Conservation (phyloP, 2,888 invertebrate species). For the Melanostoma scalare region DNA sequence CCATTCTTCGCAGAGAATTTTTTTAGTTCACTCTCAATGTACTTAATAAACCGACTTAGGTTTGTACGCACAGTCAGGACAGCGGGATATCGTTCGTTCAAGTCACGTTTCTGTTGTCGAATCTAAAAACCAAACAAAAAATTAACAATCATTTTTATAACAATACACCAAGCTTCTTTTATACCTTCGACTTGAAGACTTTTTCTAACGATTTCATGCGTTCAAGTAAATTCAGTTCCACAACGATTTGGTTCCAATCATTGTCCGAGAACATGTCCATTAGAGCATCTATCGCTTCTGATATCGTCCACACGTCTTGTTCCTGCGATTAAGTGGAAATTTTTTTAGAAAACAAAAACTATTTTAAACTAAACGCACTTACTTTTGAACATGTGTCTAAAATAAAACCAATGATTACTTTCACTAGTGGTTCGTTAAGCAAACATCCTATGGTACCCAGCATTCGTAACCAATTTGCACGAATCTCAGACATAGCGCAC, state of each 20-base stretch:
- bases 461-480: constrained; percentile 85
- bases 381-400: constrained; percentile 83
- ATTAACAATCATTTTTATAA: not conserved
- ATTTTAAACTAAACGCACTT: not conserved
- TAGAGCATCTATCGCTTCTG: constrained; percentile 89
- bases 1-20: constrained; percentile 59
- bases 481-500: constrained; percentile 84
- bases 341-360: not conserved
- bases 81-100: constrained; percentile 87
- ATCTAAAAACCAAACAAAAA: constrained; percentile 83
- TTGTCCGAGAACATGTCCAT: constrained; percentile 91
- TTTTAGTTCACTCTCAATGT: constrained; percentile 79
- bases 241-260: constrained; percentile 86
- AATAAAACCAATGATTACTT: constrained; percentile 84
- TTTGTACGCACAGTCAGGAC: constrained; percentile 88
- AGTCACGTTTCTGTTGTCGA: constrained; percentile 85
- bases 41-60: constrained; percentile 88
- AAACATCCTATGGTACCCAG: constrained; percentile 84
- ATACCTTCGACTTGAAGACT: constrained; percentile 86
- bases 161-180: not conserved
- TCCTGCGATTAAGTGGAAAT: constrained; percentile 81
- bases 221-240: constrained; percentile 86
- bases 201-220: constrained; percentile 85
- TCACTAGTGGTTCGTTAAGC: constrained; percentile 79
- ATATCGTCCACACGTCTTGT: constrained; percentile 87